These are phyloP conservation scores for Dromaius novaehollandiae DNA, from an alignment of 2,113 vertebrate genomes.

Conservation along the genomic window DNA sequence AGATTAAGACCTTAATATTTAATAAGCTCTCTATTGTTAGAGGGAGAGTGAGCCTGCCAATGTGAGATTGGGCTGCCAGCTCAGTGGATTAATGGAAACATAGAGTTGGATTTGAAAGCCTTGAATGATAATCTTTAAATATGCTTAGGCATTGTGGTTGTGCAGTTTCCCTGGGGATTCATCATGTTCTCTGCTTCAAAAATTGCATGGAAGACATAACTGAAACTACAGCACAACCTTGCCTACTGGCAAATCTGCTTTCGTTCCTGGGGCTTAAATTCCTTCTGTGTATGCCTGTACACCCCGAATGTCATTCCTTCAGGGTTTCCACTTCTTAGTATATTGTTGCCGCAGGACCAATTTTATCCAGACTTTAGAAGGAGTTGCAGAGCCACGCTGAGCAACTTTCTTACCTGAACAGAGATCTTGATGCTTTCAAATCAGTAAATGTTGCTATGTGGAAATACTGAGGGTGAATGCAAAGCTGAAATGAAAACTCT, in stretches of 20 bases:
- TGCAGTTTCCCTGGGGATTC: conserved; percentile 14
- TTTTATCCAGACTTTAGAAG: background rate
- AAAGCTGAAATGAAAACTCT: background rate
- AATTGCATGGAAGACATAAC: conserved; percentile 11
- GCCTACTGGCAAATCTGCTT: background rate
- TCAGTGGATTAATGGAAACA: conserved; percentile 66
- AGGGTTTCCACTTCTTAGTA: background rate
- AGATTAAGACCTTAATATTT: conserved; percentile 69
- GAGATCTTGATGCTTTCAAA: background rate
- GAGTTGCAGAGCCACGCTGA: background rate
- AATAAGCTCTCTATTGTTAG: conserved; percentile 61
- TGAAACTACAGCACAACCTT: conserved; percentile 15
- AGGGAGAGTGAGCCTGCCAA: conserved; percentile 5
- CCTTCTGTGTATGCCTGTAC: background rate
- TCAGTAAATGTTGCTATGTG: background rate
- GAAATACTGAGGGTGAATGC: background rate
- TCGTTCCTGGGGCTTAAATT: background rate
- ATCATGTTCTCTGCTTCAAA: background rate
- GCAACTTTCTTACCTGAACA: background rate
- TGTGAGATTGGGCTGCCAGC: conserved; percentile 44
- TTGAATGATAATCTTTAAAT: conserved; percentile 64
- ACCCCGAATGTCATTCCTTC: background rate
- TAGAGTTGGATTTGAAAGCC: conserved; percentile 36
- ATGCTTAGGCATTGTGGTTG: conserved; percentile 39
- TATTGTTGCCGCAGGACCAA: background rate